Evolutionary conservation across 2,888 invertebrate species (phyloP).

Genomic region (Xylocampa areola): DNA sequence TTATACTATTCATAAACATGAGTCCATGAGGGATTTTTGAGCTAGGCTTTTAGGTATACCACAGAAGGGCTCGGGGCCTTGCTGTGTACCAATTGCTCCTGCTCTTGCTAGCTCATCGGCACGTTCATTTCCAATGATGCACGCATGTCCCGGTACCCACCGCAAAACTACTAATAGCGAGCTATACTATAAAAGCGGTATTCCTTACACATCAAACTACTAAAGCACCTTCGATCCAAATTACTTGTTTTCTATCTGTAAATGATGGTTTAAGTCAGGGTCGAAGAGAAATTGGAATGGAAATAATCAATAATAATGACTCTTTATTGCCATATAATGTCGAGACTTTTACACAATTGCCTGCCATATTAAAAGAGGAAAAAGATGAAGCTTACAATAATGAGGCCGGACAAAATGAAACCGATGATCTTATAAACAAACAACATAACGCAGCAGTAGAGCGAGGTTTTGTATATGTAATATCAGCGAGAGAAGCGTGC

Average conservation of each 20-base stretch:
- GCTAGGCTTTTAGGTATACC: too few species aligned
- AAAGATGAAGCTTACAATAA: conserved; percentile 91
- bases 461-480: too few species aligned
- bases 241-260: conserved; percentile 94
- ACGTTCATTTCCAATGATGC: too few species aligned
- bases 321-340: conserved; percentile 88
- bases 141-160: too few species aligned
- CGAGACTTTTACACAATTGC: conserved; percentile 91
- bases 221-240: conserved; percentile 91
- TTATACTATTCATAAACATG: too few species aligned
- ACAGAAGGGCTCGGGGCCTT: too few species aligned
- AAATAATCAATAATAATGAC: conserved; percentile 90
- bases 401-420: conserved; percentile 81
- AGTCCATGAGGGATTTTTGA: too few species aligned
- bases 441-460: conserved; percentile 91
- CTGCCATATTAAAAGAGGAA: conserved; percentile 93
- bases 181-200: too few species aligned
- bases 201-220: conserved; percentile 92
- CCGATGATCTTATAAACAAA: conserved; percentile 87
- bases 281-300: conserved; percentile 92
- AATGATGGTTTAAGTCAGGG: conserved; percentile 89
- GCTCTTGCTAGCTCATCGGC: too few species aligned
- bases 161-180: too few species aligned
- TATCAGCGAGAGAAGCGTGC: too few species aligned
- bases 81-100: too few species aligned